phyloP scores from a whole-genome alignment of 2,797 vertebrate species.

The Thunnus albacares region DNA sequence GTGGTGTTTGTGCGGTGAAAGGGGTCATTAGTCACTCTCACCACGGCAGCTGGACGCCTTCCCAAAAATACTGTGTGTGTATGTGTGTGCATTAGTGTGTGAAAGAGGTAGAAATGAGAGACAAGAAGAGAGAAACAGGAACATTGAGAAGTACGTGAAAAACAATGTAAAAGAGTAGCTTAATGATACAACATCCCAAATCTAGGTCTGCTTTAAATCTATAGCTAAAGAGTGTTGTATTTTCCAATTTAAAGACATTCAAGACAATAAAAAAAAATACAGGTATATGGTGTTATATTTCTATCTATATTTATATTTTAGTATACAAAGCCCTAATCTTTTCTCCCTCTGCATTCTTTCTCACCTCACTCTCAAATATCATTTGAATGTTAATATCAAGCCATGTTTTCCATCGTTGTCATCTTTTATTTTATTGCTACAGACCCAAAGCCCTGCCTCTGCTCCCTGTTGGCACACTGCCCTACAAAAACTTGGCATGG shows the following conservation, averaged over 20 bases:
- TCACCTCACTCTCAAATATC: conserved; percentile 22
- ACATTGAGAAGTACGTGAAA: conserved; percentile 17
- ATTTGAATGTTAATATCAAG: conserved; percentile 52
- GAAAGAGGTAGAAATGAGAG: conserved; percentile 36
- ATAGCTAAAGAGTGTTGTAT: not conserved
- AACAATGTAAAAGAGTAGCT: conserved; percentile 10
- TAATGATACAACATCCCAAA: conserved; percentile 21
- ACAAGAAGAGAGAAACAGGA: conserved; percentile 21
- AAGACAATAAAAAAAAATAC: conserved; percentile 21
- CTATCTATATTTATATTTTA: not conserved
- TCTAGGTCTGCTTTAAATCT: not conserved
- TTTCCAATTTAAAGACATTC: not conserved
- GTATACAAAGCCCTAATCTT: not conserved
- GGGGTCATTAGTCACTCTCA: conserved; percentile 84
- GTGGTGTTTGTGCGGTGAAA: conserved; percentile 77
- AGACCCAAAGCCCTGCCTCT: conserved; percentile 50
- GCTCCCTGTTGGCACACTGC: conserved; percentile 72
- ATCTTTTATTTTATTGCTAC: conserved; percentile 58
- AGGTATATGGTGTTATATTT: not conserved
- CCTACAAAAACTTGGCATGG: conserved; percentile 79
- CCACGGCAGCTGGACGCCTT: conserved; percentile 73
- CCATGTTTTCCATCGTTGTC: conserved; percentile 52
- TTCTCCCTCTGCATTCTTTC: conserved; percentile 19
- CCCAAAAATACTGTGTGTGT: conserved; percentile 73
- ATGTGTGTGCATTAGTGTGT: conserved; percentile 29